Base-by-base conservation (phyloP, 2,797 vertebrate species). In the Protonibea diacanthus region DNA sequence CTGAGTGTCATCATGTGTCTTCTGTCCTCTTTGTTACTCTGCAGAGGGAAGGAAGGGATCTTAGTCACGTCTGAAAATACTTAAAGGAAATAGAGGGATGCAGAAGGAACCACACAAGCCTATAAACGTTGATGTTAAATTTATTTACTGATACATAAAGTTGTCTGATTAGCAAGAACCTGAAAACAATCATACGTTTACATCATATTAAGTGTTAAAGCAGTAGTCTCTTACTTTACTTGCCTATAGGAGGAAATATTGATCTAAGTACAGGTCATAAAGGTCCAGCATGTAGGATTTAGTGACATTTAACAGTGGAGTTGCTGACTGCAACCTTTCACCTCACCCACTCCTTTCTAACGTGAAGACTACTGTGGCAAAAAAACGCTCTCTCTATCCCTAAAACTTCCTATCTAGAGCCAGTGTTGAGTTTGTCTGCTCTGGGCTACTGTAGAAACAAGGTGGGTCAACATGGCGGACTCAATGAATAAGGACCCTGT, bases 1-100 rank as follows among this genome's bases (percentile, higher is more conserved):
- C 48, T 17, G 23, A 56, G 53, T 45, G 74, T 70, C 47, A 47
- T 45, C 14, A 18, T 18, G 60, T 60, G 21, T 52, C 55, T 23
- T 25, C 18, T 17, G 44, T 69, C 59, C 45, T 47, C 47, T 15
- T 29, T 13, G 29, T 52, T 42, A 27, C 45, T 25, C 45, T 49
- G 72, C 51, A 59, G 14, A 51, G 17, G 23, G 44, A 20, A 49
- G 6, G 52, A 71, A 8, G 33, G 33, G 8, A 38, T 38, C 33
- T 38, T 9, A 38, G 33, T 38, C 33, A 38, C 8, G 8, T 38
- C 33, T 38, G 33, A 38, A 38, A 38, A 38, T 38, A 9, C 33
- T 38, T 9, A 38, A 21, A 52, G 21, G 15, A 5, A 14, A 48
- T 4, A 1, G 17, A 21, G 33, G 5, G 57, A 29, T 6, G 38